phyloP scores from a whole-genome alignment of 2,888 invertebrate species.

The Drosophila limbata region DNA sequence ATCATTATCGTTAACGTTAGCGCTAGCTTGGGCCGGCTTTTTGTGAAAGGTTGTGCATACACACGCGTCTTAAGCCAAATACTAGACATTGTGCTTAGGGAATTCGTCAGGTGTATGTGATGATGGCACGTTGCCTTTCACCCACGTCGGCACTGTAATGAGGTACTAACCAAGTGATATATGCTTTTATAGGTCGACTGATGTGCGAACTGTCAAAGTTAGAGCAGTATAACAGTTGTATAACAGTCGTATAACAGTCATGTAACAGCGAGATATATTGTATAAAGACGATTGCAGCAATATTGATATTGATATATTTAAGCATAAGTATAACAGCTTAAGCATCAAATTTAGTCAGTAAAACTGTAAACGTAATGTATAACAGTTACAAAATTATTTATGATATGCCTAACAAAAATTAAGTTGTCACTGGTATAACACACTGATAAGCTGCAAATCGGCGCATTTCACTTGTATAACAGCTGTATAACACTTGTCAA shows the following conservation, averaged over 20 bases:
- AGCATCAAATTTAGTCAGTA: no score
- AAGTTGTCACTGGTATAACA: neutral
- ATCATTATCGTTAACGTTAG: constrained; percentile 50
- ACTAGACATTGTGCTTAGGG: constrained; percentile 31
- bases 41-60: constrained; percentile 67
- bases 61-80: constrained; percentile 41
- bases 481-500: constrained; percentile 11
- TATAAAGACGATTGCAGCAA: no score
- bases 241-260: constrained; percentile 9
- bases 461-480: constrained; percentile 11
- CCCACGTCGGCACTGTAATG: constrained; percentile 45
- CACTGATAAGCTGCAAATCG: neutral
- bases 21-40: constrained; percentile 19
- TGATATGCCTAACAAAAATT: neutral
- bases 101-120: constrained; percentile 33
- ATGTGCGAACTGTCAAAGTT: constrained; percentile 16
- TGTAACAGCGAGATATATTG: neutral
- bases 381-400: neutral
- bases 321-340: no score
- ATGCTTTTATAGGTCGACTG: constrained; percentile 15
- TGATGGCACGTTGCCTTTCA: constrained; percentile 55
- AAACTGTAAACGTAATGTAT: no score
- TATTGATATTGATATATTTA: no score
- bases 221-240: constrained; percentile 24
- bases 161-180: constrained; percentile 17